Evolutionary conservation across 2,888 invertebrate species (phyloP).

Genomic region (Trachelus stipa): DNA sequence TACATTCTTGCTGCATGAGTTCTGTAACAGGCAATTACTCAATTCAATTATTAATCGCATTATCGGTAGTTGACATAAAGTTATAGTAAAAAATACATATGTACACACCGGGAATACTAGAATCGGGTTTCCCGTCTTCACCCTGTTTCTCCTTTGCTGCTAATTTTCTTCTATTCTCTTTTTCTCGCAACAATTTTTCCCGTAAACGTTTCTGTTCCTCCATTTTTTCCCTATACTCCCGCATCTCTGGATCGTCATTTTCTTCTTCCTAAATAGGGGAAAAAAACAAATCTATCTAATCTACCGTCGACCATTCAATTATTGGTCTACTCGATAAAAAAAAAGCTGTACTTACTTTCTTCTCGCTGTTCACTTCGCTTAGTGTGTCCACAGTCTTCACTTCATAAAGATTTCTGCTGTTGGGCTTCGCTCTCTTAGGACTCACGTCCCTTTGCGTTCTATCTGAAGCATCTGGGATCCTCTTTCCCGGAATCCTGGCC

Average conservation of each 20-base stretch:
- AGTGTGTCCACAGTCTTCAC: constrained; percentile 49
- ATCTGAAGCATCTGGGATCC: constrained; percentile 37
- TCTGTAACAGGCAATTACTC: constrained; percentile 31
- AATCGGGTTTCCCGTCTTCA: constrained; percentile 44
- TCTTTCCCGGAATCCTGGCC: constrained; percentile 41
- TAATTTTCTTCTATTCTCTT: constrained; percentile 66
- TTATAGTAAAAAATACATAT: neutral
- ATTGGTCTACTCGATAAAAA: neutral
- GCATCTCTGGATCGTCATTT: constrained; percentile 63
- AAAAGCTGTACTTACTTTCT: constrained; percentile 42
- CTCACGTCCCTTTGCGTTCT: constrained; percentile 45
- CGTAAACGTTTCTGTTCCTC: constrained; percentile 67
- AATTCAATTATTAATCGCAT: neutral
- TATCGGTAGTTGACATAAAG: neutral
- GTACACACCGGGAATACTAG: constrained; percentile 40
- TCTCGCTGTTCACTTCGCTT: constrained; percentile 31
- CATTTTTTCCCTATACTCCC: constrained; percentile 66
- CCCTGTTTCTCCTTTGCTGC: constrained; percentile 61
- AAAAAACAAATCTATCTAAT: neutral
- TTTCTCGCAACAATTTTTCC: constrained; percentile 66
- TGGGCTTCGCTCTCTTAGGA: constrained; percentile 50
- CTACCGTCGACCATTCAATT: neutral
- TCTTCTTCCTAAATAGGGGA: constrained; percentile 46
- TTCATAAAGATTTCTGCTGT: constrained; percentile 54
- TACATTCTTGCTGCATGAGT: constrained; percentile 41